Base-by-base conservation (phyloP, 2,888 invertebrate species). In the Mythimna pallens region DNA sequence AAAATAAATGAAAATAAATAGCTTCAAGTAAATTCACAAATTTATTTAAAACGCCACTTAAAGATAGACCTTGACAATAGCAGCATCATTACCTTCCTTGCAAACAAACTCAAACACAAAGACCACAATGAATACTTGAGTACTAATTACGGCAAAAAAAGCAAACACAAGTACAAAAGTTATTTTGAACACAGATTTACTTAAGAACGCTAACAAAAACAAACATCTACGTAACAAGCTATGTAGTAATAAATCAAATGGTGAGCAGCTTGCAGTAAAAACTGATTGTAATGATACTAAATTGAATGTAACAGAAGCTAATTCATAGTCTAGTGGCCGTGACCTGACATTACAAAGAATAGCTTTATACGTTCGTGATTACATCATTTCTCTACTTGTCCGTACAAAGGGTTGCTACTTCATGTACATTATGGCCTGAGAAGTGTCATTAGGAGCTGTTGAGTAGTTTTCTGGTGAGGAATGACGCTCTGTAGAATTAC, bases 241-340 rank as follows among this genome's bases (percentile, higher is more conserved):
- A 69, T 22, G 30, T 34, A 54, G 68, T 57, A 61, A 86, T 83
- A 83, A 85, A 88, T 86, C 78, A 83, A 78, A 68, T 72, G 70
- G 83, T 75, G 80, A 81, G 62, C 70, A 69, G 70, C 76, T 73
- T 76, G 70, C 62, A 70, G 75, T 84, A 88, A 85, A 86, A 86
- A 85, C 71, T 78, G 81, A 85, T 80, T 81, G 76, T 88, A 89
- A 89, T 86, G 87, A 89, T 82, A 76, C 80, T 82, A 86, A 89
- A 90, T 89, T 88, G 89, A 89, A 87, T 86, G 77, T 84, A 83
- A 83, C 81, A 86, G 87, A 82, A 81, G 83, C 82, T 84, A 82
- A 86, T 86, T 80, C 76, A 77, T 80, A 80, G 73, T 82, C 73
- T 73, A 82, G 82, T 80, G 86, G 70, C 90, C 87, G 65, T 87